phyloP scores from a whole-genome alignment of 2,888 invertebrate genomes.

The Drosophila mimetica region DNA sequence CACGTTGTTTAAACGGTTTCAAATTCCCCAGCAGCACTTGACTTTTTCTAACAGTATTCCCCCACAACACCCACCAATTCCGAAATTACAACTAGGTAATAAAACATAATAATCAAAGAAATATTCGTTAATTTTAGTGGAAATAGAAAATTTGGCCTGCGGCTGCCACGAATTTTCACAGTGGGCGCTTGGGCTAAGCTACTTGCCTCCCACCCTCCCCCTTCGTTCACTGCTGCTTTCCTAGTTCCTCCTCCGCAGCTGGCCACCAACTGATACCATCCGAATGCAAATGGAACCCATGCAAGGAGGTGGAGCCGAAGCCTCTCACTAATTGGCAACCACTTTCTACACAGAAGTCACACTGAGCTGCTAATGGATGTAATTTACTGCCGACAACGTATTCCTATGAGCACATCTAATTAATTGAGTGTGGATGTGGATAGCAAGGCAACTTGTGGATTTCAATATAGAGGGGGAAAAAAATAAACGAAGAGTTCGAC shows the following conservation, averaged over 20 bases:
- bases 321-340: slow-evolving; percentile 67
- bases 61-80: neutral
- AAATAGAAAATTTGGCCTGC: slow-evolving; percentile 6
- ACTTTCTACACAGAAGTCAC: slow-evolving; percentile 74
- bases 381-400: slow-evolving; percentile 65
- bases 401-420: slow-evolving; percentile 61
- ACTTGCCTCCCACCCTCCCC: neutral
- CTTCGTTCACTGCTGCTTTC: neutral
- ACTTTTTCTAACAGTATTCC: neutral
- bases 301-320: slow-evolving; percentile 29
- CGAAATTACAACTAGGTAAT: slow-evolving; percentile 30
- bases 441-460: slow-evolving; percentile 32
- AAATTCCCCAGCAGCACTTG: neutral
- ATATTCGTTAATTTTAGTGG: slow-evolving; percentile 42
- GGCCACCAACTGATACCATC: slow-evolving; percentile 8
- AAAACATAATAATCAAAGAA: slow-evolving; percentile 38
- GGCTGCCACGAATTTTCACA: slow-evolving; percentile 42
- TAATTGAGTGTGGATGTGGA: slow-evolving; percentile 59
- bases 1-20: slow-evolving; percentile 11
- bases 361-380: slow-evolving; percentile 81
- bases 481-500: neutral
- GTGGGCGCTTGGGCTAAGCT: slow-evolving; percentile 31
- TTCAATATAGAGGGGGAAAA: neutral
- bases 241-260: slow-evolving; percentile 1
- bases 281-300: slow-evolving; percentile 60